Evolutionary conservation across 2,113 vertebrate species (phyloP).

Genomic region (Galeopterus variegatus): DNA sequence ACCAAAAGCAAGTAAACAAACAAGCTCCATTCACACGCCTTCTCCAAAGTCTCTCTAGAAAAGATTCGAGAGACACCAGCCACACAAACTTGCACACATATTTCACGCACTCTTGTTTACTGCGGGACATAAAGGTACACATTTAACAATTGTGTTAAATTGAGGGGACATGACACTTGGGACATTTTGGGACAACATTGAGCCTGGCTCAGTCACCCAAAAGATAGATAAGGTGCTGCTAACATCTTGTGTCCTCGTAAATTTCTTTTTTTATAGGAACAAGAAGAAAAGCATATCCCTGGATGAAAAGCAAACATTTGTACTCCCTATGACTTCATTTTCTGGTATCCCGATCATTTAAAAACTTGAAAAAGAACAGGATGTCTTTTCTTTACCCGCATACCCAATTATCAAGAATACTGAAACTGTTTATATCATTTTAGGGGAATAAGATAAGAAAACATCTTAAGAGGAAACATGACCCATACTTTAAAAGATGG

Average conservation of each 20-base stretch:
- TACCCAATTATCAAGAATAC: conserved; percentile 84
- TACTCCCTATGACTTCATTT: conserved; percentile 80
- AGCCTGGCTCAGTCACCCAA: not conserved
- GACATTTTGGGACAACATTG: not conserved
- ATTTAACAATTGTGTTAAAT: not conserved
- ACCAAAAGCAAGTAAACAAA: conserved; percentile 15
- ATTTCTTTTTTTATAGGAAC: conserved; percentile 54
- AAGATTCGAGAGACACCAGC: not conserved
- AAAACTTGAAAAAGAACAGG: conserved; percentile 79
- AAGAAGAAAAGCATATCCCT: conserved; percentile 6
- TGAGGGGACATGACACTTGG: not conserved
- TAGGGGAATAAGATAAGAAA: conserved; percentile 87
- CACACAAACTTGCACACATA: not conserved
- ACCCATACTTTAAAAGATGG: conserved; percentile 83
- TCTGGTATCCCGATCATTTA: conserved; percentile 80
- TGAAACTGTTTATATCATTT: conserved; percentile 85
- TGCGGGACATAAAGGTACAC: not conserved
- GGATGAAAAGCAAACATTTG: conserved; percentile 64
- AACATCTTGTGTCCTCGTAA: not conserved
- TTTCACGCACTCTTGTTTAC: not conserved
- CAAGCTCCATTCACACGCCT: not conserved
- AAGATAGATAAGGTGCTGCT: not conserved
- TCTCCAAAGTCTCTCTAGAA: conserved; percentile 47
- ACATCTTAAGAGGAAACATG: conserved; percentile 85
- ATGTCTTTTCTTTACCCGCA: conserved; percentile 79